These are phyloP conservation scores for Orius laevigatus DNA, from an alignment of 1,140 invertebrate genomes.

Conservation along the genomic window DNA sequence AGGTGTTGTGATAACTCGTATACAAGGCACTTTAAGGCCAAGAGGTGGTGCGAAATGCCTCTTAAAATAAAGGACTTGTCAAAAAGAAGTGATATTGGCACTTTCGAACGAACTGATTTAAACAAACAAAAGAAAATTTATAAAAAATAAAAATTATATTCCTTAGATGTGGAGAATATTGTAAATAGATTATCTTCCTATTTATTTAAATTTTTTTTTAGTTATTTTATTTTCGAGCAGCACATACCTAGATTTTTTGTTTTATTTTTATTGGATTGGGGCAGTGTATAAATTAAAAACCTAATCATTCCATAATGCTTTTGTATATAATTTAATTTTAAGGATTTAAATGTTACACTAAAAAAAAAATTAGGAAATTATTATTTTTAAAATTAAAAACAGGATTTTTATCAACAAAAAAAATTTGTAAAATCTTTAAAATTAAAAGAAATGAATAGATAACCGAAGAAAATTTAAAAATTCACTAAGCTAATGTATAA, in stretches of 20 bases:
- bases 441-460: constrained; percentile 4
- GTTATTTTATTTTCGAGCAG: neutral
- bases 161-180: constrained; percentile 6
- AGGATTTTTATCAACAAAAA: neutral
- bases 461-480: neutral
- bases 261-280: neutral
- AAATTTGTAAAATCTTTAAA: neutral
- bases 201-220: neutral
- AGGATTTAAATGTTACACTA: constrained; percentile 2
- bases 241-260: neutral
- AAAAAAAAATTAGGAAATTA: constrained; percentile 2
- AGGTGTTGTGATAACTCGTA: neutral
- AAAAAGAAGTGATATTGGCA: constrained; percentile 5
- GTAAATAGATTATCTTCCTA: constrained; percentile 1
- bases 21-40: neutral
- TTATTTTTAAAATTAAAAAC: neutral
- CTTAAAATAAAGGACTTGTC: constrained; percentile 2
- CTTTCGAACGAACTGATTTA: neutral
- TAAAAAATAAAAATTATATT: neutral
- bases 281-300: neutral
- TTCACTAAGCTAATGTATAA: neutral
- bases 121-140: neutral
- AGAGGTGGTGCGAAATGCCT: neutral
- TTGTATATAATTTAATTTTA: constrained; percentile 1
- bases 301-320: neutral